Conservation (phyloP, 53 echinoderm and acorn worm genomes). For the Patiria pectinifera region DNA sequence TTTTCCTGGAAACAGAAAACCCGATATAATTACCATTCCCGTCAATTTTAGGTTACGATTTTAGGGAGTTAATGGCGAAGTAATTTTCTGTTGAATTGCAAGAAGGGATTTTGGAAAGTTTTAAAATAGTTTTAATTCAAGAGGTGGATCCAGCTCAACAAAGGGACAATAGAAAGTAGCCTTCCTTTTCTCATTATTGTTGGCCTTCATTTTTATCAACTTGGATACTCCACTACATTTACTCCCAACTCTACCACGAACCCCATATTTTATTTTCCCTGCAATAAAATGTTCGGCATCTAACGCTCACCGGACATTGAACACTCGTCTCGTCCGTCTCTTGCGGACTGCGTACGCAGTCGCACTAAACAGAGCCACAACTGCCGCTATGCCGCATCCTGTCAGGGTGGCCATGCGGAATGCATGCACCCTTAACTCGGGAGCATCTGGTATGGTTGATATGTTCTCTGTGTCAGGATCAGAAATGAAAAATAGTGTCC, state of each 20-base stretch:
- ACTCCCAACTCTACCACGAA: too few species aligned
- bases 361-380: slow-evolving; percentile 6
- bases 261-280: too few species aligned
- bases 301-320: slow-evolving; percentile 38
- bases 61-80: too few species aligned
- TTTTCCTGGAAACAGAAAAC: slow-evolving; percentile 23
- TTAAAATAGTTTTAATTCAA: too few species aligned
- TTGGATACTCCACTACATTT: too few species aligned
- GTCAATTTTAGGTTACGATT: neutral
- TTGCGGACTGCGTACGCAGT: slow-evolving; percentile 27
- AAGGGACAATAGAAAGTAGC: too few species aligned
- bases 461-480: slow-evolving; percentile 31
- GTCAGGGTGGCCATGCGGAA: slow-evolving; percentile 45
- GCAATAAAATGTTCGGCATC: too few species aligned
- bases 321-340: slow-evolving; percentile 45
- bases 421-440: neutral
- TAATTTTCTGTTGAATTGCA: too few species aligned
- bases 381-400: slow-evolving; percentile 27
- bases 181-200: too few species aligned
- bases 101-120: too few species aligned
- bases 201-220: too few species aligned
- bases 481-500: neutral
- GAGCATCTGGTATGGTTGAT: neutral
- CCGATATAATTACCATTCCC: neutral
- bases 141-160: too few species aligned